Evolutionary conservation across 2,113 vertebrate genomes (phyloP).

Genomic region (Rafetus swinhoei): DNA sequence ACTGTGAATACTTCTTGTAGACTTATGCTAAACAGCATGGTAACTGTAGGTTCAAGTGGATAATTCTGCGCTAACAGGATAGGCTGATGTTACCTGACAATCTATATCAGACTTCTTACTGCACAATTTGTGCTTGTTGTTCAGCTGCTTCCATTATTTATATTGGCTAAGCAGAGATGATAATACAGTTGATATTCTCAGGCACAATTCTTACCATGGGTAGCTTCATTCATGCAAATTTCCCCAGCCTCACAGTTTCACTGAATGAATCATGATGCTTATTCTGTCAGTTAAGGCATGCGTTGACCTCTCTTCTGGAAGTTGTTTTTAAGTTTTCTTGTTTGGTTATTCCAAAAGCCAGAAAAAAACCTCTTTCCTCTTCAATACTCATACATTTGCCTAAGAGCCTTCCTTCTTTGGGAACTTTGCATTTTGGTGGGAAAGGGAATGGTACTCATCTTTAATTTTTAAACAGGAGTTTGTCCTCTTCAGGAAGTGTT

Average conservation of each 20-base stretch:
- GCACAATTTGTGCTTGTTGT: not conserved
- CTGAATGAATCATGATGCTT: not conserved
- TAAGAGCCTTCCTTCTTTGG: not conserved
- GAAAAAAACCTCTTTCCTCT: not conserved
- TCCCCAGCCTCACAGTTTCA: not conserved
- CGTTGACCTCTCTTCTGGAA: not conserved
- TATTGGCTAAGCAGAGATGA: not conserved
- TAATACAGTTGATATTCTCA: not conserved
- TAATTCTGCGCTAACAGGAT: slow-evolving; percentile 14
- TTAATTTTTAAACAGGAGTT: not conserved
- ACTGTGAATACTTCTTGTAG: not conserved
- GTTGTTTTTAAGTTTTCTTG: not conserved
- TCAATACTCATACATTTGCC: not conserved
- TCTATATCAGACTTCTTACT: not conserved
- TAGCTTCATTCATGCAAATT: not conserved
- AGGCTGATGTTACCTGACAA: not conserved
- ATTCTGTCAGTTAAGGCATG: not conserved
- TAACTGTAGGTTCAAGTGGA: not conserved
- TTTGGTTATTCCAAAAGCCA: not conserved
- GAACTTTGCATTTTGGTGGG: not conserved
- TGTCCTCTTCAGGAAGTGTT: not conserved
- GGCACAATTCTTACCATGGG: not conserved
- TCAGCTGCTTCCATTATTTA: not conserved
- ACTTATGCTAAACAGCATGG: not conserved
- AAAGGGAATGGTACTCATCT: not conserved